Base-by-base conservation (phyloP, 23 tunicate genomes). In the Trididemnum nubilum region DNA sequence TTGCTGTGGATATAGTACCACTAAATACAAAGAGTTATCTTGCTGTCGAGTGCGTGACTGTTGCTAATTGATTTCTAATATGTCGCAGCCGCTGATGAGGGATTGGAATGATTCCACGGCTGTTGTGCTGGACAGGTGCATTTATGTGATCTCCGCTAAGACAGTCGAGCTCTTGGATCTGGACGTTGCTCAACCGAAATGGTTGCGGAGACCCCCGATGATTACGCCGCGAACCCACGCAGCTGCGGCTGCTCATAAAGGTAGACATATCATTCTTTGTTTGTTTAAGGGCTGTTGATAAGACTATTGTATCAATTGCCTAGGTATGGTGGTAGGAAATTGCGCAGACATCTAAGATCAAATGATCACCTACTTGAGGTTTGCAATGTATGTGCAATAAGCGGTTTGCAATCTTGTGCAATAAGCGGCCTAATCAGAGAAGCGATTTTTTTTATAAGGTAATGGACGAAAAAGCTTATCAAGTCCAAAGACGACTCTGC, bases 31-130 rank as follows among this genome's bases (percentile, higher is more conserved):
- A n/a, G n/a, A n/a, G n/a, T n/a, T n/a, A n/a, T n/a, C n/a, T n/a
- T n/a, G n/a, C n/a, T n/a, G n/a, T n/a, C n/a, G n/a, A n/a, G n/a
- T n/a, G n/a, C n/a, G n/a, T n/a, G n/a, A n/a, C n/a, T n/a, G n/a
- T n/a, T n/a, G n/a, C n/a, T n/a, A n/a, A n/a, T n/a, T n/a, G n/a
- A n/a, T n/a, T n/a, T n/a, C n/a, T n/a, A n/a, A n/a, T n/a, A n/a
- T n/a, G n/a, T n/a, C n/a, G n/a, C 58, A 80, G 84, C 71, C 44
- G 27, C 74, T 80, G 30, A 34, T 36, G 23, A n/a, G 75, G 35
- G 77, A 76, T 15, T 85, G 88, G 88, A 65, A 76, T 72, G 60
- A 85, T 51, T 76, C 88, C 33, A 85, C 82, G 2, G 82, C 88
- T 0, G 76, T 65, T n/a, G 73, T 74, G 0, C 51, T 85, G 49